Percentiles rank a stretch among this genome's conserved stretches.
These are phyloP conservation scores for Colostygia pectinataria DNA, from an alignment of 2,888 invertebrate species.

Conservation along the genomic window DNA sequence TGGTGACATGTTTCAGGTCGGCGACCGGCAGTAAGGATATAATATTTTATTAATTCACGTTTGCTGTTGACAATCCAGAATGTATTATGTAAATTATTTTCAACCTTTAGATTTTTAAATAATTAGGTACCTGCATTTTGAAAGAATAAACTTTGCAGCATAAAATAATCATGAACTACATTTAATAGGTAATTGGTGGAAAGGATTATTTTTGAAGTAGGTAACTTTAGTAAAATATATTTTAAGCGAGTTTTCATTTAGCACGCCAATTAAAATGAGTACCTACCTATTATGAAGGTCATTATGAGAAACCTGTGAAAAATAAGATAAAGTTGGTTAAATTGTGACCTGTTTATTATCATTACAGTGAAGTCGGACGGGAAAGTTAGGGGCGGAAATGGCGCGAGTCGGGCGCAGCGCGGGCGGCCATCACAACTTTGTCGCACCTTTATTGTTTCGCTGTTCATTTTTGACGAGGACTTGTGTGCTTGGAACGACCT, in stretches of 20 bases:
- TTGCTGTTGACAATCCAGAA: too few species aligned
- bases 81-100: too few species aligned
- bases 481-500: conserved; percentile 59
- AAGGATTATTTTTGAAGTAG: too few species aligned
- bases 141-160: too few species aligned
- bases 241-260: conserved; percentile 19
- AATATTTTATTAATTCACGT: too few species aligned
- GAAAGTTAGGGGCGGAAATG: conserved; percentile 76
- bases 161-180: too few species aligned
- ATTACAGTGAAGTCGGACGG: conserved; percentile 69
- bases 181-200: too few species aligned
- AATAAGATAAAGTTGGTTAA: conserved; percentile 60
- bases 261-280: conserved; percentile 30
- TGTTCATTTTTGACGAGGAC: conserved; percentile 57
- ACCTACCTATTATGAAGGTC: conserved; percentile 53
- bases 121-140: too few species aligned
- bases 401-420: conserved; percentile 44
- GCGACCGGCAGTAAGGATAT: too few species aligned
- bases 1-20: conserved; percentile 3
- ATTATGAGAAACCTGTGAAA: conserved; percentile 62
- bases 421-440: conserved; percentile 46
- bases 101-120: too few species aligned
- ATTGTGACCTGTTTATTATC: conserved; percentile 73
- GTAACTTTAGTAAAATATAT: conserved; percentile 1
- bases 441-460: conserved; percentile 50